Conservation (phyloP, 2,888 invertebrate species). For the Heteromurus nitidus region DNA sequence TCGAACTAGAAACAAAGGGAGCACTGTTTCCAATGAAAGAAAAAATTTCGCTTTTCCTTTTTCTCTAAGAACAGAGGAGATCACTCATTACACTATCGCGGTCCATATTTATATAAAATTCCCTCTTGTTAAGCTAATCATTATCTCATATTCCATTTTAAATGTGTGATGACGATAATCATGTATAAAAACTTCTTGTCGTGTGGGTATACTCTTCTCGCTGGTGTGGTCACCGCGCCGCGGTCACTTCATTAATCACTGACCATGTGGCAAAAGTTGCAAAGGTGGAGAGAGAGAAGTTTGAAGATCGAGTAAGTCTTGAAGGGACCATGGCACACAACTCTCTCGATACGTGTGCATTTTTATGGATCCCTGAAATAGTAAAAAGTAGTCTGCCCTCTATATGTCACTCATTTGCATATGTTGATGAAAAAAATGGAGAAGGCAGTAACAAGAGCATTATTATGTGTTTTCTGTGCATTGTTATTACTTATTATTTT, state of each 20-base stretch:
- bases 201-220: background rate
- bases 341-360: too few species aligned
- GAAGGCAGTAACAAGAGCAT: background rate
- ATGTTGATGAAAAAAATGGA: conserved; percentile 15
- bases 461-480: background rate
- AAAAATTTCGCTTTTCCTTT: too few species aligned
- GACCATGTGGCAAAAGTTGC: conserved; percentile 15
- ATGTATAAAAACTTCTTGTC: background rate
- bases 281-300: background rate
- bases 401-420: conserved; percentile 52
- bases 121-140: too few species aligned
- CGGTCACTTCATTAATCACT: conserved; percentile 22
- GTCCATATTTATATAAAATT: conserved; percentile 1
- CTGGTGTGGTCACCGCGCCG: conserved; percentile 22
- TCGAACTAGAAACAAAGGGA: background rate
- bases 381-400: conserved; percentile 42
- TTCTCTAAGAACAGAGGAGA: background rate
- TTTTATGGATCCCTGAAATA: conserved; percentile 41
- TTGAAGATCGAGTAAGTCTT: background rate
- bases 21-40: too few species aligned
- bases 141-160: too few species aligned
- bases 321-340: conserved; percentile 39
- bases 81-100: background rate
- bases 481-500: too few species aligned
- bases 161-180: background rate